phyloP scores from a whole-genome alignment of 2,113 vertebrate species.

The Nipponia nippon region DNA sequence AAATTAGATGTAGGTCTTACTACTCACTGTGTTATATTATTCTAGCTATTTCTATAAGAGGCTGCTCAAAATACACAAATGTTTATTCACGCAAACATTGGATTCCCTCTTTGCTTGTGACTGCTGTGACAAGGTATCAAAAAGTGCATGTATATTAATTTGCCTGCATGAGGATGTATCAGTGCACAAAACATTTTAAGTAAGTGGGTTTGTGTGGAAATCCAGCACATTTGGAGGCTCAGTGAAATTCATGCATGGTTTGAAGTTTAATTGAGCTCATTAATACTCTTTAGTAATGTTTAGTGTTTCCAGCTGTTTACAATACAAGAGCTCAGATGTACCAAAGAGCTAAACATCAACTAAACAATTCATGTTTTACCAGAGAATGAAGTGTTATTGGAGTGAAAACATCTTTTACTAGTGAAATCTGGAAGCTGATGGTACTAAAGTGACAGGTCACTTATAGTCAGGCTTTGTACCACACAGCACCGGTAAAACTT shows the following conservation, averaged over 20 bases:
- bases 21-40: neutral
- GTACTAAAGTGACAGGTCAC: neutral
- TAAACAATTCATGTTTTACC: neutral
- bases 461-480: neutral
- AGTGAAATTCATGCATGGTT: neutral
- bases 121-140: neutral
- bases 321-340: neutral
- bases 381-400: neutral
- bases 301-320: neutral
- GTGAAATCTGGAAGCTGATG: neutral
- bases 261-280: neutral
- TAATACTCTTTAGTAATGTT: neutral
- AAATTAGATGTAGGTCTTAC: neutral
- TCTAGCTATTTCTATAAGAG: neutral
- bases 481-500: neutral
- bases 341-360: neutral
- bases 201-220: neutral
- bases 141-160: neutral
- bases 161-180: neutral
- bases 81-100: neutral
- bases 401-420: neutral
- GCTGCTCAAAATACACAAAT: neutral
- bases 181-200: neutral
- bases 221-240: neutral
- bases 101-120: neutral